Base-by-base conservation (phyloP, 2,113 vertebrate species). In the Halichoeres trimaculatus region DNA sequence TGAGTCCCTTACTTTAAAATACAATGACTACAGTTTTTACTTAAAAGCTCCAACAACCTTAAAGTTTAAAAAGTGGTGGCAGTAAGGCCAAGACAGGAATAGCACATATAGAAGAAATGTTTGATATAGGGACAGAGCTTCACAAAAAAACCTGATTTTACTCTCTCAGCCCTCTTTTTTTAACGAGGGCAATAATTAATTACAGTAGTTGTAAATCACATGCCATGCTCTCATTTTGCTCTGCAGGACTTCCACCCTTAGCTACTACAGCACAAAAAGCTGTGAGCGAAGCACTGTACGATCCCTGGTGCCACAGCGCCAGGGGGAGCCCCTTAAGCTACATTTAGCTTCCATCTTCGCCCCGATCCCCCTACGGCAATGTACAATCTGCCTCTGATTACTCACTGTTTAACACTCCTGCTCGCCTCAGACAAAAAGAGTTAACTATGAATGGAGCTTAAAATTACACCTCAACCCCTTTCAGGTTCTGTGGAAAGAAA, bases 261-360 rank as follows among this genome's bases (percentile, higher is more conserved):
- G 50, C 64, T 53, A 22, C 38, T 13, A 23, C 24, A 55, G 55
- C 70, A 56, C 48, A 57, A 59, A 70, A 54, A 58, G 36, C 6
- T 10, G 73, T 1, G 50, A 64, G 56, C 24, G 11, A 23, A 35
- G n/a, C 34, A 48, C 30, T 24, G 55, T 24, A 10, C 12, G 43
- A 50, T 62, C 62, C 76, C 83, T 81, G 13, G 19, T 70, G 70
- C 66, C 5, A 13, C 22, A 5, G 13, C 24, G n/a, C 53, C 22
- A 19, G 54, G 57, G 57, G 65, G 43, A 53, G 30, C 24, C 50
- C 75, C 71, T 81, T 60, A 40, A 74, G 76, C 75, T 80, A 41
- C 41, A 54, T 76, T 80, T 55, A 63, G 61, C 69, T 53, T 38
- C 51, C 43, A 72, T 66, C 45, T 65, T 41, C 58, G 6, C 53